A percentile compares a stretch with the other conserved stretches of the same genome.
Conservation (phyloP, 2,113 vertebrate species). For the Scytalopus superciliaris region DNA sequence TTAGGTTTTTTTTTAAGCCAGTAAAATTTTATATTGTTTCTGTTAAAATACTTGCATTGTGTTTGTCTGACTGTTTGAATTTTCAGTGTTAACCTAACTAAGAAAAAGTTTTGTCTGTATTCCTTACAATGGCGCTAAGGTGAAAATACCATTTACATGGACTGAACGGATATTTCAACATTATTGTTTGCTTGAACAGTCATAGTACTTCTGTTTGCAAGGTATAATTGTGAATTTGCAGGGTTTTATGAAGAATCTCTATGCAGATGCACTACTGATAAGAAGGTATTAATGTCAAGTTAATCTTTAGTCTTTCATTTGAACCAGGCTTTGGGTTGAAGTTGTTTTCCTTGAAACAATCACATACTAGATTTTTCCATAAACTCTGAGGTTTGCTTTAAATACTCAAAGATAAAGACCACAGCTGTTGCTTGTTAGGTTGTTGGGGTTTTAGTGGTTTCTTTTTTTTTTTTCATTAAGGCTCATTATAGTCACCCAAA, state of each 20-base stretch:
- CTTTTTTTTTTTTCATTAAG: neutral
- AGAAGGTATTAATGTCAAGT: neutral
- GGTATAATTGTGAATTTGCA: neutral
- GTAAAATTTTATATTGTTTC: conserved; percentile 28
- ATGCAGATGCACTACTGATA: conserved; percentile 39
- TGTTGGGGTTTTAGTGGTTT: neutral
- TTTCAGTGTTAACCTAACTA: conserved; percentile 31
- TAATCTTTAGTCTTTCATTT: neutral
- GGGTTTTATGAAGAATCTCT: conserved; percentile 23
- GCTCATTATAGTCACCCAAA: neutral
- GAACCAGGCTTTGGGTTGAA: neutral
- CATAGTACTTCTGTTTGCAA: neutral
- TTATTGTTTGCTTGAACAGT: neutral
- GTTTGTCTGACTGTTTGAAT: conserved; percentile 18
- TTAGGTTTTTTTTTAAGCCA: conserved; percentile 18
- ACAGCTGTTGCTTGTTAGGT: neutral
- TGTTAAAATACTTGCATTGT: conserved; percentile 9
- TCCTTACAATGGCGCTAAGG: neutral
- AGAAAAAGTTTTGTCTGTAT: neutral
- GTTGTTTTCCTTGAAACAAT: neutral
- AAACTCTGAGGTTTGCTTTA: neutral
- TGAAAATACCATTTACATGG: neutral
- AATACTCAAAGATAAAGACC: neutral
- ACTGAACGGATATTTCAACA: neutral
- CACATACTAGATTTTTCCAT: neutral